Evolutionary conservation across 2,888 invertebrate genomes (phyloP), one percentile per base, ranked within the genome.

Genomic region (Mimas tiliae): DNA sequence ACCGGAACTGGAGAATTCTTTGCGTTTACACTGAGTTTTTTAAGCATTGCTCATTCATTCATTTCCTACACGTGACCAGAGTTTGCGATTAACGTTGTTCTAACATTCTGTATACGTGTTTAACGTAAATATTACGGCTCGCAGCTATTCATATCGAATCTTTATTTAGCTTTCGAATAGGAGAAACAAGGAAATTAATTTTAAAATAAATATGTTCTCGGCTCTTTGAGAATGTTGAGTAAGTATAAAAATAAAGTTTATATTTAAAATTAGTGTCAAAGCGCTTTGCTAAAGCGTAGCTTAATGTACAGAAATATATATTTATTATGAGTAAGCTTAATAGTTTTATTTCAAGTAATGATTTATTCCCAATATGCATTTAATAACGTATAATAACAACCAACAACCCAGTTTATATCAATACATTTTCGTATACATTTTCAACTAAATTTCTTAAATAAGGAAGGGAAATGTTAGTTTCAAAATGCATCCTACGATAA

Each of bases 81-180:
- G 58, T 58, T 12, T 11, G 42, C 42, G 21, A 58, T 55, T 42
- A 19, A 12, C 12, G 38, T 58, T 42, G 38, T 58, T 58, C 58
- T 21, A 12, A 55, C 55, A 55, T 42, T 58, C 42, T 50, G 11
- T 58, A 19, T 58, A 12, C 12, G 19, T 3, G 55, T 42, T 58
- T 38, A 19, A 38, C 42, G 19, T 58, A 38, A 11, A 42, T 58
- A 19, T 58, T 38, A 42, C 11, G 19, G 42, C 42, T 12, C 38
- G 58, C 38, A 38, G 38, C 58, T 52, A 33, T 42, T 42, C 42
- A 19, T 38, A 3, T 58, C 42, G 19, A 42, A 16, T 58, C 42
- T 58, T 58, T 58, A 58, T 58, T 58, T 58, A 58, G 58, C 38
- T 19, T 42, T 55, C 50, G n/a, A 16, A 55, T 16, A 55, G 11